Base-by-base conservation (phyloP, 1,140 invertebrate genomes). In the Piezodorus guildinii region DNA sequence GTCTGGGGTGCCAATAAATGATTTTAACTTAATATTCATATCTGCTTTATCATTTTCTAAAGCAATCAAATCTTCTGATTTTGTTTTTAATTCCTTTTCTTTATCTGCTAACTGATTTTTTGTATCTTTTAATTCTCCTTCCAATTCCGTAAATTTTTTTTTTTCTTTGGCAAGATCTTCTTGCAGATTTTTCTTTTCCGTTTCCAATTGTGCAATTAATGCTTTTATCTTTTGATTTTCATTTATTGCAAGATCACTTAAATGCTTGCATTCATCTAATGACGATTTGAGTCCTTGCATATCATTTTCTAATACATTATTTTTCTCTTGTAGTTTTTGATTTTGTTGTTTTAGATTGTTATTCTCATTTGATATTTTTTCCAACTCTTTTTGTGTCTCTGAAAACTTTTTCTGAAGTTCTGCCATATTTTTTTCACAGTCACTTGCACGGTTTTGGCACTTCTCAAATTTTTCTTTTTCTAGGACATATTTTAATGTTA, bases 11-110 rank as follows among this genome's bases (percentile, higher is more conserved):
- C 16, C 51, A 23, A 25, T 19, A 34, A 56, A 56, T 16, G 3
- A 8, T 3, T 43, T 27, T 45, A 39, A 59, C 19, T 59, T 23
- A 21, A 44, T 4, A 2, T 0, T n/a, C 39, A 64, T 58, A 10
- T 64, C 27, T n/a, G 8, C 23, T 16, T 64, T 58, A n/a, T 44
- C 54, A 25, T 59, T 60, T 21, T 51, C 21, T 30, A 64, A 45
- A 27, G n/a, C 19, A 23, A 6, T 1, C 2, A 58, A 8, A 21
- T 64, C 63, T 12, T 12, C 25, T 39, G 6, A 8, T 30, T 4
- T 34, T 30, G 34, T 56, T 54, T 63, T 5, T 54, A 51, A 23
- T 23, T 54, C 62, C 3, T 56, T 44, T 15, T 15, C 12, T 21
- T 60, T 16, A 5, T 44, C 21, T 4, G 15, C n/a, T 43, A 60